Evolutionary conservation across 2,113 vertebrate genomes (phyloP).

Genomic region (Todiramphus saurophagus): DNA sequence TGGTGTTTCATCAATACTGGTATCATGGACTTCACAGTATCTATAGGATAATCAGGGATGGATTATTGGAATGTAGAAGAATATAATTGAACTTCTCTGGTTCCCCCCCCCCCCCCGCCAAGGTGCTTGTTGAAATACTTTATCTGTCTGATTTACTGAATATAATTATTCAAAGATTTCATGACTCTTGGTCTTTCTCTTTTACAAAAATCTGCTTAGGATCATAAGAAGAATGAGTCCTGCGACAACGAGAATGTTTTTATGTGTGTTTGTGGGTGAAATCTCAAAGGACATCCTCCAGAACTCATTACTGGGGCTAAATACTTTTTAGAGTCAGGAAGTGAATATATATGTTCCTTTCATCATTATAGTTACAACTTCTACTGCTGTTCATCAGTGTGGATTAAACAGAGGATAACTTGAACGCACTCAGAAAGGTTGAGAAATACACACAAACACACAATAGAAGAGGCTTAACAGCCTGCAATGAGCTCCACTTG

Average conservation of each 20-base stretch:
- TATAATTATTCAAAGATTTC: not conserved
- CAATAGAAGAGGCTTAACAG: constrained; percentile 64
- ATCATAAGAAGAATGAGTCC: not conserved
- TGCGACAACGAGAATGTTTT: not conserved
- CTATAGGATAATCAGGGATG: not conserved
- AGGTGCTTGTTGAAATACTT: not conserved
- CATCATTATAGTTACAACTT: not conserved
- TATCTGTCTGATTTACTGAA: not conserved
- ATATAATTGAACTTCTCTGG: not conserved
- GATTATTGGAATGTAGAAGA: not conserved
- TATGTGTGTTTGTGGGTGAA: not conserved
- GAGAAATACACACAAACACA: not conserved
- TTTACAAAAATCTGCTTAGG: not conserved
- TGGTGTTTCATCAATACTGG: not conserved
- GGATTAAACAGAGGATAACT: not conserved
- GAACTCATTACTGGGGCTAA: not conserved
- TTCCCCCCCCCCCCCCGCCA: too few relatives aligned
- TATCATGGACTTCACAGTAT: not conserved
- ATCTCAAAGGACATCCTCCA: not conserved
- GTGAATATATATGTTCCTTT: not conserved
- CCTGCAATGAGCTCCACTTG: constrained; percentile 40
- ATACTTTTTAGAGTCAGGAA: not conserved
- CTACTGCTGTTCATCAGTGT: not conserved
- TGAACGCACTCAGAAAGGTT: not conserved
- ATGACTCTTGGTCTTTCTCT: not conserved